These are phyloP conservation scores for Philaenus spumarius DNA, from an alignment of 1,140 invertebrate genomes.

Conservation along the genomic window DNA sequence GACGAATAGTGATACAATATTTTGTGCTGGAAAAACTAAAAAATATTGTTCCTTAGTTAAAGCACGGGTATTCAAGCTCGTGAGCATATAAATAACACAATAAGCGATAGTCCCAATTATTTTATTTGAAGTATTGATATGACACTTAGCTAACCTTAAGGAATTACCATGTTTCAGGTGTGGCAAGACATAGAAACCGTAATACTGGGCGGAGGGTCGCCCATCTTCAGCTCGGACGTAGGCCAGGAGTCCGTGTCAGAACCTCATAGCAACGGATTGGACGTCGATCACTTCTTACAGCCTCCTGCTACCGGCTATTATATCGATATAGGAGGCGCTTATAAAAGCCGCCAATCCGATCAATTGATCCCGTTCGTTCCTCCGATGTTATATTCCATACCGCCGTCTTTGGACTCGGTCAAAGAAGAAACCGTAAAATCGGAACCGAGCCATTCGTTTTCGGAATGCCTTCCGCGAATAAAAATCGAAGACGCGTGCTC, in stretches of 20 bases:
- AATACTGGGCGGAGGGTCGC: slow-evolving; percentile 36
- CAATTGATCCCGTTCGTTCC: slow-evolving; percentile 1
- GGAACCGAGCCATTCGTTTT: background rate
- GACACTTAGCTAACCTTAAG: too few relatives aligned
- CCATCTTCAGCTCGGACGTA: slow-evolving; percentile 1
- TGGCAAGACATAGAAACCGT: slow-evolving; percentile 48
- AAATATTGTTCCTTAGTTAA: too few relatives aligned
- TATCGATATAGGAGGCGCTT: slow-evolving; percentile 13
- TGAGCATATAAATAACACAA: too few relatives aligned
- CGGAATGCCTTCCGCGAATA: background rate
- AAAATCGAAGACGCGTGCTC: background rate
- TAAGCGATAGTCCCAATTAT: too few relatives aligned
- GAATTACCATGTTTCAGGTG: slow-evolving; percentile 38
- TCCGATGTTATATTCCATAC: background rate
- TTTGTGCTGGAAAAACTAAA: too few relatives aligned
- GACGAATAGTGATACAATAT: too few relatives aligned
- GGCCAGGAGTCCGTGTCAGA: background rate
- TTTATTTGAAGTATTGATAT: too few relatives aligned
- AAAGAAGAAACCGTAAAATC: slow-evolving; percentile 2
- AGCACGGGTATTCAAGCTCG: too few relatives aligned
- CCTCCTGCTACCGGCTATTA: slow-evolving; percentile 10
- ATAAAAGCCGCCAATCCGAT: background rate
- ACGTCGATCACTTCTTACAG: background rate
- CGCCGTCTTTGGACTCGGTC: background rate
- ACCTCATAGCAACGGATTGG: background rate